Evolutionary conservation across 1,140 invertebrate genomes (phyloP).

Genomic region (Ruditapes philippinarum): DNA sequence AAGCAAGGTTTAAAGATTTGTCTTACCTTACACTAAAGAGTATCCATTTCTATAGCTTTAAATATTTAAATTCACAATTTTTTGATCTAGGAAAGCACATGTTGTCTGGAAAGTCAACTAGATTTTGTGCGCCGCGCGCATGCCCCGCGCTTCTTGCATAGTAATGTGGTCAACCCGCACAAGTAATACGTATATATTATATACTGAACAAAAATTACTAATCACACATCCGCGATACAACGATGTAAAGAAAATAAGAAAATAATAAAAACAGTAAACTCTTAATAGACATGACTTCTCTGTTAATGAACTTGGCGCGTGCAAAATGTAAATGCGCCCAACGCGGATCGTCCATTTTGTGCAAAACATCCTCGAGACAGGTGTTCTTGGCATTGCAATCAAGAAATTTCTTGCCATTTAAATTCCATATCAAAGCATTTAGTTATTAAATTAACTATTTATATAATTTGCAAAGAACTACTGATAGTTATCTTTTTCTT

Average conservation of each 20-base stretch:
- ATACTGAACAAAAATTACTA: no score
- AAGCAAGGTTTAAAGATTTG: background rate
- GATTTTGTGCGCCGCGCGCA: background rate
- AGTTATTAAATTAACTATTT: background rate
- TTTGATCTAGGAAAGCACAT: background rate
- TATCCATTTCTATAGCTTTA: background rate
- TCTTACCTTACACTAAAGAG: background rate
- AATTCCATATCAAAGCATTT: background rate
- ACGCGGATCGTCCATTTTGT: constrained; percentile 4
- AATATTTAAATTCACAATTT: background rate
- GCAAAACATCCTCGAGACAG: background rate
- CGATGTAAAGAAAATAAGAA: no score
- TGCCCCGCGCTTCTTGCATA: constrained; percentile 8
- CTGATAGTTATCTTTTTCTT: constrained; percentile 11
- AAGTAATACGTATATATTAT: background rate
- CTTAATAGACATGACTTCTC: no score
- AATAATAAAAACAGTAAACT: no score
- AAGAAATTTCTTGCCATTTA: background rate
- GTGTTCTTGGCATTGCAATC: background rate
- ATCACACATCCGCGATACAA: no score
- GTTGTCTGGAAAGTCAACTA: constrained; percentile 10
- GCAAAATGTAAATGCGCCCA: background rate
- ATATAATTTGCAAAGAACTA: background rate
- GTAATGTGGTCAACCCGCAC: constrained; percentile 34
- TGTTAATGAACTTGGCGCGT: background rate